Evolutionary conservation across 2,888 invertebrate genomes (phyloP).

Genomic region (Pachydiplax longipennis): DNA sequence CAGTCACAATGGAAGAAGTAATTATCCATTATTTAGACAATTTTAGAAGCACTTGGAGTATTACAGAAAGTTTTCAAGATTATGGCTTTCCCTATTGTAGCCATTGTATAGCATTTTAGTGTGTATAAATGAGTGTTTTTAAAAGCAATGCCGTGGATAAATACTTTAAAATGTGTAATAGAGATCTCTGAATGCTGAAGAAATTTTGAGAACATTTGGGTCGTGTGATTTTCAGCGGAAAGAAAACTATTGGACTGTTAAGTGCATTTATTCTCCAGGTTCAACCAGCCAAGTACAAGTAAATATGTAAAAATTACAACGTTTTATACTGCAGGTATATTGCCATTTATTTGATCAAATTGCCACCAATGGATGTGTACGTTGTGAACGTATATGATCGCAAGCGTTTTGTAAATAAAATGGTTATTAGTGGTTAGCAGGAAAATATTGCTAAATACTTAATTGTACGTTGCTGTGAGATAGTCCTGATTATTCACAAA

Average conservation of each 20-base stretch:
- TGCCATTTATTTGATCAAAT: neutral
- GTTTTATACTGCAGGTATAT: constrained; percentile 23
- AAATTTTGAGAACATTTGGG: neutral
- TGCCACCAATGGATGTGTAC: constrained; percentile 1
- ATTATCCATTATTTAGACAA: constrained; percentile 3
- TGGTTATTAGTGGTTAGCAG: constrained; percentile 28
- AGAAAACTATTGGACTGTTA: constrained; percentile 4
- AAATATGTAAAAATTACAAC: neutral
- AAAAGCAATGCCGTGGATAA: neutral
- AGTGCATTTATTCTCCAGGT: constrained; percentile 23
- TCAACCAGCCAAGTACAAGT: constrained; percentile 33
- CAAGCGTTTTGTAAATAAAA: constrained; percentile 39
- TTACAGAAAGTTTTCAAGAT: neutral
- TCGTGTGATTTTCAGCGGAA: neutral
- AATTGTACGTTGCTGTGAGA: neutral
- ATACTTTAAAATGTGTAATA: neutral
- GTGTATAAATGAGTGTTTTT: constrained; percentile 41
- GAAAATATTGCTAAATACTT: neutral
- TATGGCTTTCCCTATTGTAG: constrained; percentile 5
- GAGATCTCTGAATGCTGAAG: neutral
- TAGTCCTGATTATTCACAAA: neutral
- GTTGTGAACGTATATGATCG: constrained; percentile 17
- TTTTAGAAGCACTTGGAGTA: constrained; percentile 5
- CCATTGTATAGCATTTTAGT: constrained; percentile 40
- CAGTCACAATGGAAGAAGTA: neutral